Percentiles rank a stretch among this genome's conserved stretches.
Conservation (phyloP, 30 jellyfish, hydroid and myxozoan species). For the Hydractinia symbiolongicarpus region DNA sequence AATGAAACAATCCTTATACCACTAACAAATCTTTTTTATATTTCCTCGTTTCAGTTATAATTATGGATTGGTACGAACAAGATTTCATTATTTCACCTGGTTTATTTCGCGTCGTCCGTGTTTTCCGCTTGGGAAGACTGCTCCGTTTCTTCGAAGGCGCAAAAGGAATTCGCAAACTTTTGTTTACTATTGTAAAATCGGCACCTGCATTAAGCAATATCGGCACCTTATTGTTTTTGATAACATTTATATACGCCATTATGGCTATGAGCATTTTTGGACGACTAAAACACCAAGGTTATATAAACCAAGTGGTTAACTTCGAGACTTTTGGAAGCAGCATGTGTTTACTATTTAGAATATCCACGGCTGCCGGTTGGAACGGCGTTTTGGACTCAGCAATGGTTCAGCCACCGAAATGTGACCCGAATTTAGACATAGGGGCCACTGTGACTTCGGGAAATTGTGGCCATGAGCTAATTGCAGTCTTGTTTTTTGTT, state of each 20-base stretch:
- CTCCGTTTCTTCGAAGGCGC: constrained; percentile 98
- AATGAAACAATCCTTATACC: too few relatives aligned
- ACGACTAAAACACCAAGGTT: constrained; percentile 59
- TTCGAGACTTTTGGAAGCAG: constrained; percentile 91
- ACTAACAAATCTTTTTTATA: neutral
- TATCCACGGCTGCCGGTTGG: constrained; percentile 99
- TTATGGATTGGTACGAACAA: constrained; percentile 43
- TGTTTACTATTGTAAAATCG: constrained; percentile 86
- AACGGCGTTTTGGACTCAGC: constrained; percentile 89
- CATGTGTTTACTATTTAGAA: constrained; percentile 85
- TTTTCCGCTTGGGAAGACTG: constrained; percentile 85
- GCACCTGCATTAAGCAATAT: constrained; percentile 92
- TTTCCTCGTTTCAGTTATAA: constrained; percentile 47
- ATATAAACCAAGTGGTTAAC: constrained; percentile 63
- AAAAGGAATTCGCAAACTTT: constrained; percentile 73
- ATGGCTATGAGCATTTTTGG: constrained; percentile 90
- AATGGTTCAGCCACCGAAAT: constrained; percentile 79
- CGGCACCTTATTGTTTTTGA: constrained; percentile 84
- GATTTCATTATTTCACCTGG: constrained; percentile 86
- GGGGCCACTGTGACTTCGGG: constrained; percentile 25
- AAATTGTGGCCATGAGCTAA: constrained; percentile 64
- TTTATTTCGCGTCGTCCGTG: constrained; percentile 87
- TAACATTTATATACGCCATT: constrained; percentile 81
- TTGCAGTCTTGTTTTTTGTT: constrained; percentile 68
- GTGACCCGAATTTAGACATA: constrained; percentile 35